Base-by-base conservation (phyloP, 2,888 invertebrate species). In the Calameuta pallipes region DNA sequence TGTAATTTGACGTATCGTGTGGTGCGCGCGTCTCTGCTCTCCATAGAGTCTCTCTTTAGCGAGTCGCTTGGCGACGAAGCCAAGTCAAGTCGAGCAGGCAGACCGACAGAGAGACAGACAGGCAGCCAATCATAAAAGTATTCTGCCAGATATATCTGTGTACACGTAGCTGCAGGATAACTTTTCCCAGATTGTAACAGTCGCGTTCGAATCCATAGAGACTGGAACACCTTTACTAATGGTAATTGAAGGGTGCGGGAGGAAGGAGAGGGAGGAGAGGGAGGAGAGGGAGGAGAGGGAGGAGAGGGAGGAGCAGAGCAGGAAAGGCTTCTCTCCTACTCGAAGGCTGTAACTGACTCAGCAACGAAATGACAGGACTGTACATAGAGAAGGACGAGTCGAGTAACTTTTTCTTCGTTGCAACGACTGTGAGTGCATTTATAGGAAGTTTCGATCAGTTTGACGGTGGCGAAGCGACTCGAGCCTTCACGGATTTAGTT, bases 341-440 rank as follows among this genome's bases (percentile, higher is more conserved):
- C 23, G 56, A 56, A 56, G 56, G 56, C 23, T 56, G 15, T 9
- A 56, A 23, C 71, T 71, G 34, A 30, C 30, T n/a, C 71, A 23
- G 34, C 31, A 34, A 41, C 74, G 74, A 23, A 35, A 23, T 35
- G 36, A 74, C 74, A 74, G 74, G 74, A 71, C 23, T 13, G 31
- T 31, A 31, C 31, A 11, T 0, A 23, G 15, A 23, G 15, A n/a
- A 36, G 37, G 36, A 74, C 36, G 71, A 71, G 15, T 35, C 0
- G 9, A 74, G 15, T 36, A 74, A 74, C 74, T 74, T 74, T 74
- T 36, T 23, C 34, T 36, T 41, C 9, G 74, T 23, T 74, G 9
- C 23, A 11, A 23, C 36, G 34, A 35, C 13, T 74, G 13, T 23
- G 74, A 36, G 36, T 15, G 11, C 30, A 74, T 36, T 74, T 23